Base-by-base conservation (phyloP, 2,113 vertebrate genomes). In the Syngnathus typhle region DNA sequence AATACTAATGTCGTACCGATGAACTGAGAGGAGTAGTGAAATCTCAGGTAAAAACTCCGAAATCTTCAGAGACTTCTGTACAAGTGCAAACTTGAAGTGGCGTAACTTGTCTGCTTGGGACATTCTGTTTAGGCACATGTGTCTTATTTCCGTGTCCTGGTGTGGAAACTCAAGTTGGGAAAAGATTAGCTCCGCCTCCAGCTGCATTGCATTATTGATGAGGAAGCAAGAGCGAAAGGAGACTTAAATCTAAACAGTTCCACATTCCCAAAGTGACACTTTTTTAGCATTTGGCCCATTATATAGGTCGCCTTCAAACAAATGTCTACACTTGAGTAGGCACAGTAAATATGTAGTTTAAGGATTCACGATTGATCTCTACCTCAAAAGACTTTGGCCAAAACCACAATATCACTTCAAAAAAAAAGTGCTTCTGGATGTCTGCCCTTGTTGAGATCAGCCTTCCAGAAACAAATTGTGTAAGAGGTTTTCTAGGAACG, bases 401-500 rank as follows among this genome's bases (percentile, higher is more conserved):
- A 19, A 55, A 32, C 27, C 27, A 3, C 27, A 32, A 32, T 32
- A 19, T 32, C 19, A 21, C 52, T 12, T 44, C 1, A 4, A 13
- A 13, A 13, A 44, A 47, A 65, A 62, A 46, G 71, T 27, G 15
- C 51, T 66, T 71, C 74, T 54, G 68, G 73, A 55, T 0, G 78
- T 78, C 78, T 81, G 76, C 68, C 81, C 76, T 78, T 68, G 39
- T 80, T 84, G 76, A 82, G 75, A 38, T 52, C 52, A 37, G 74
- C 23, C 47, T 72, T 54, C 66, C 70, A 76, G 63, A 80, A 86
- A 82, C 67, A 82, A 82, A 81, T 84, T 88, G 84, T 75, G 82
- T 69, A 88, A 88, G 69, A 82, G 65, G 64, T 79, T 74, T 88
- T 86, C 85, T 73, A 89, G 76, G 84, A 89, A 88, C 72, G 74